Conservation (phyloP, 2,797 vertebrate species). For the Anguilla marmorata region DNA sequence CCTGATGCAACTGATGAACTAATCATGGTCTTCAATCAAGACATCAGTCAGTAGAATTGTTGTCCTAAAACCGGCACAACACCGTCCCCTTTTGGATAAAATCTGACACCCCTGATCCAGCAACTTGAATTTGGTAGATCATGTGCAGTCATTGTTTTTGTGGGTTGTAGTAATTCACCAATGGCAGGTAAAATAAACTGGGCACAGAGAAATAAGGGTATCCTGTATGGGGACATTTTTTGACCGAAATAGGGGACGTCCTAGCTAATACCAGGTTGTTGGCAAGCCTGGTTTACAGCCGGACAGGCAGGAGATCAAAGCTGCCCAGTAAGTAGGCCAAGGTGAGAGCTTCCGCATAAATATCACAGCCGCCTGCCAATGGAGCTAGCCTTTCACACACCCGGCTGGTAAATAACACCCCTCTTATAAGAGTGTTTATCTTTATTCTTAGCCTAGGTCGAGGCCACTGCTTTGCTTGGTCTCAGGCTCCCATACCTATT, state of each 20-base stretch:
- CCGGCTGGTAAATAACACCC: background rate
- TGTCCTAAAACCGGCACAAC: no score
- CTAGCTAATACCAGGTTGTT: background rate
- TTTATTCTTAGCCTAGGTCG: background rate
- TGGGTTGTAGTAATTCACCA: no score
- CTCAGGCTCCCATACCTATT: background rate
- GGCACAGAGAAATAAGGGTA: no score
- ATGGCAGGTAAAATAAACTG: no score
- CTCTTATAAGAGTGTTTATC: constrained; percentile 16
- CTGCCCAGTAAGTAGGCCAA: background rate
- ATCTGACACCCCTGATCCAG: no score
- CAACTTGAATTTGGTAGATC: no score
- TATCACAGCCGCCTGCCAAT: background rate
- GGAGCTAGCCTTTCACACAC: background rate
- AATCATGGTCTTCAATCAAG: no score
- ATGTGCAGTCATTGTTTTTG: no score
- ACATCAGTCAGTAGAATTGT: no score
- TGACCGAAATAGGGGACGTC: background rate
- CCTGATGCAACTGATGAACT: no score
- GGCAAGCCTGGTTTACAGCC: background rate
- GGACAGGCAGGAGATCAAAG: background rate
- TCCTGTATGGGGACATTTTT: no score
- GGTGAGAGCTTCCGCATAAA: background rate
- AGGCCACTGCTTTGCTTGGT: background rate
- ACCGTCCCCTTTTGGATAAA: no score